These are phyloP conservation scores for Sebastes flavidus DNA, from an alignment of 2,797 vertebrate genomes.

Conservation along the genomic window DNA sequence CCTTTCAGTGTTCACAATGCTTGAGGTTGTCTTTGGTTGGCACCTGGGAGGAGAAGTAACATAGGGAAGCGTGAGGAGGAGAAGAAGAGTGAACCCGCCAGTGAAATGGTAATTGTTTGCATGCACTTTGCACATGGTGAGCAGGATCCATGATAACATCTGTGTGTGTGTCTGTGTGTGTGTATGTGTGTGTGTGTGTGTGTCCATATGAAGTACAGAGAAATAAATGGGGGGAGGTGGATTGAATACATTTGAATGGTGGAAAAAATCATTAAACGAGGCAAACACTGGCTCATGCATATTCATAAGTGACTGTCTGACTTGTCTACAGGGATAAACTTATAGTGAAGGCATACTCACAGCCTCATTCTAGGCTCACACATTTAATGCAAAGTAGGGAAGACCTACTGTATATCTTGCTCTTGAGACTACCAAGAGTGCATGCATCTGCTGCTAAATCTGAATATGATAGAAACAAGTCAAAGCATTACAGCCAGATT, in stretches of 20 bases:
- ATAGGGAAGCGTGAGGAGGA: constrained; percentile 24
- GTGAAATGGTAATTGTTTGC: constrained; percentile 50
- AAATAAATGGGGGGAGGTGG: constrained; percentile 50
- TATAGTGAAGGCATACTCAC: constrained; percentile 48
- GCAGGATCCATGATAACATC: constrained; percentile 31
- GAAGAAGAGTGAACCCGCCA: constrained; percentile 38
- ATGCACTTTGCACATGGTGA: constrained; percentile 29
- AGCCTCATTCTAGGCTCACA: constrained; percentile 31
- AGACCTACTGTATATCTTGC: constrained; percentile 44
- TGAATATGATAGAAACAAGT: constrained; percentile 1
- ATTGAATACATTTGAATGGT: constrained; percentile 68
- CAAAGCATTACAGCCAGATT: neutral
- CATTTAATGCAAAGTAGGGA: constrained; percentile 66
- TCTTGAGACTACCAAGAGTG: constrained; percentile 20
- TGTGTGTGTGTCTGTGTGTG: constrained; percentile 28
- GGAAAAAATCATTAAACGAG: constrained; percentile 74
- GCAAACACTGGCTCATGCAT: constrained; percentile 65
- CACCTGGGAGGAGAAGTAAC: constrained; percentile 73
- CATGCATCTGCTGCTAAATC: constrained; percentile 4
- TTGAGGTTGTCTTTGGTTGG: constrained; percentile 74
- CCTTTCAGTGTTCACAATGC: constrained; percentile 85
- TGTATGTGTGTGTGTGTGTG: constrained; percentile 16
- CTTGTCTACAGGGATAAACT: constrained; percentile 67
- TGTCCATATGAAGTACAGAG: constrained; percentile 45
- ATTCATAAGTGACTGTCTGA: constrained; percentile 68